phyloP scores from a whole-genome alignment of 2,888 invertebrate species.

The Molanna angustata region DNA sequence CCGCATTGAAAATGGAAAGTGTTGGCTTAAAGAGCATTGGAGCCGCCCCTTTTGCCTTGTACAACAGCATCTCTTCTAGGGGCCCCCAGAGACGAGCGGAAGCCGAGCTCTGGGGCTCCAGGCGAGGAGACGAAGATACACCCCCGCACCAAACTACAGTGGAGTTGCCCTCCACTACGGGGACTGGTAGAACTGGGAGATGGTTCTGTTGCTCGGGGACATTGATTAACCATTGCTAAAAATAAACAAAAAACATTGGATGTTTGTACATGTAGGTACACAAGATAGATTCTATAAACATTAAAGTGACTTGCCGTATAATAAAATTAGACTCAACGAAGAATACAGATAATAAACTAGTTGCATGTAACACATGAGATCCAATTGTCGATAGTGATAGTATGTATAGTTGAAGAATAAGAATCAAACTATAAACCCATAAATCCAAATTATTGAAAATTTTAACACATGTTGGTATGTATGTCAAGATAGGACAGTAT shows the following conservation, averaged over 20 bases:
- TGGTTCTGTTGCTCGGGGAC: slow-evolving; percentile 42
- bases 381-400: no score
- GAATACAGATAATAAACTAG: no score
- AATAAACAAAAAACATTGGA: slow-evolving; percentile 23
- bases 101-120: not conserved
- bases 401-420: no score
- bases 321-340: no score
- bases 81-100: slow-evolving; percentile 60
- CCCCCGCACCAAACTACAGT: slow-evolving; percentile 70
- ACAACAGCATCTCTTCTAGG: slow-evolving; percentile 74
- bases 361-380: no score
- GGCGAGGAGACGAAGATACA: slow-evolving; percentile 55
- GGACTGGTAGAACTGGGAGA: slow-evolving; percentile 70
- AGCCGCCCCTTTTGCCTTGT: slow-evolving; percentile 64
- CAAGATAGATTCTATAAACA: no score
- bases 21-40: slow-evolving; percentile 79
- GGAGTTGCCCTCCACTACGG: slow-evolving; percentile 64
- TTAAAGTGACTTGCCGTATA: no score
- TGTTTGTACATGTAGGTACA: no score
- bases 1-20: slow-evolving; percentile 67
- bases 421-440: no score
- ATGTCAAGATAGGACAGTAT: no score
- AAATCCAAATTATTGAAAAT: no score
- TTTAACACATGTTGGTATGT: no score
- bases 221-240: slow-evolving; percentile 51